Evolutionary conservation across 1,140 invertebrate genomes (phyloP), one percentile per base, ranked within the genome.

Genomic region (Papilio glaucus): DNA sequence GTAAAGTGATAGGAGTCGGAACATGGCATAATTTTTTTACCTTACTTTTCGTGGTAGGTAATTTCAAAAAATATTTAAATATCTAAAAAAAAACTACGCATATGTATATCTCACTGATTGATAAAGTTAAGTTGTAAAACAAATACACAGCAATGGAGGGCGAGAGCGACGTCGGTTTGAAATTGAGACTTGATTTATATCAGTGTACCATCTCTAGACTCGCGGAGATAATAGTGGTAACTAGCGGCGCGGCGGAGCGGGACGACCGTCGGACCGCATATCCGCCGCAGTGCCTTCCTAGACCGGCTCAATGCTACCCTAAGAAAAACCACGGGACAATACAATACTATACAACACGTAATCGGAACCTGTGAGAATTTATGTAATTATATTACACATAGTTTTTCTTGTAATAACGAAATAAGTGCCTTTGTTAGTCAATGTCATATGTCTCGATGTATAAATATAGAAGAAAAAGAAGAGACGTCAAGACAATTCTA

Each of bases 191-290:
- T 65, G 62, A 65, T 65, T 65, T 65, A 37, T 78, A 78, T 76
- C 73, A 81, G 80, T 79, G 81, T 81, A 82, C 78, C 74, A 86
- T 85, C 82, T 85, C 61, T 57, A 80, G 74, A 82, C 85, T 83
- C 82, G 81, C 79, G n/a, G 81, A 89, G 85, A 89, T 89, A 89
- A 88, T 88, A 81, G 85, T 79, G 79, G 72, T 83, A 88, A 90
- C 82, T 77, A 87, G 84, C 72, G 62, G 78, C 82, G 83, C 90
- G 86, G 60, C 87, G 75, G 72, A 86, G 77, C 87, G 84, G 69
- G 83, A 84, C 87, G 80, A 7, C 79, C 90, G 80, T 85, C 89
- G 88, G 84, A 90, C 88, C 88, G 88, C 83, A 90, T 83, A 89
- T 92, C 90, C 90, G 90, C 83, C 77, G 72, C 80, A 80, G 79